A percentile compares a stretch with the other conserved stretches of the same genome.
These are phyloP conservation scores for Drosophila suzukii DNA, from an alignment of 1,140 invertebrate species.

Conservation along the genomic window DNA sequence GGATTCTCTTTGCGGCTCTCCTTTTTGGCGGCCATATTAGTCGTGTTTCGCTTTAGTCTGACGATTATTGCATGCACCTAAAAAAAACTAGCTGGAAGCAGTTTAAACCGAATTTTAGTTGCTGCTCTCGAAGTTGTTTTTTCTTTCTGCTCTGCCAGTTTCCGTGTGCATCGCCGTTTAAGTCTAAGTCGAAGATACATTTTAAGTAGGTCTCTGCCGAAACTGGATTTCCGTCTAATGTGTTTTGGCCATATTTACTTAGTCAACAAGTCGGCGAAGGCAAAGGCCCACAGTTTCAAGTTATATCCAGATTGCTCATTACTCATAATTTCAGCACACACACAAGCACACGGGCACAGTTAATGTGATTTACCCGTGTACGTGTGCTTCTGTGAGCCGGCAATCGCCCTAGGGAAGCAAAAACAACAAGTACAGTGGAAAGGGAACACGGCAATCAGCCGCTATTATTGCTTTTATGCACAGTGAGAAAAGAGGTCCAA, in stretches of 20 bases:
- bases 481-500: background rate
- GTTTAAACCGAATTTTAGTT: slow-evolving; percentile 61
- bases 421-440: slow-evolving; percentile 7
- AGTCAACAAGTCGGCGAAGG: slow-evolving; percentile 11
- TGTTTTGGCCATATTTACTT: slow-evolving; percentile 54
- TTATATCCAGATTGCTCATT: slow-evolving; percentile 69
- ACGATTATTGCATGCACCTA: slow-evolving; percentile 46
- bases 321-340: slow-evolving; percentile 62
- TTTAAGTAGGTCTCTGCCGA: slow-evolving; percentile 27
- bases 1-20: background rate
- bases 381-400: slow-evolving; percentile 23
- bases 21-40: slow-evolving; percentile 45
- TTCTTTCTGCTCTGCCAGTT: slow-evolving; percentile 36
- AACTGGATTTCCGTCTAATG: slow-evolving; percentile 54
- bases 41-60: slow-evolving; percentile 35
- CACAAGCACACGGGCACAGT: slow-evolving; percentile 10
- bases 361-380: slow-evolving; percentile 32
- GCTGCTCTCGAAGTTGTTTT: slow-evolving; percentile 13
- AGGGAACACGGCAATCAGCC: slow-evolving; percentile 15
- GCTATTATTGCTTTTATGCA: slow-evolving; percentile 13
- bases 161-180: slow-evolving; percentile 46
- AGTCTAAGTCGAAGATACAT: slow-evolving; percentile 53
- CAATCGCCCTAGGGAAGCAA: slow-evolving; percentile 29
- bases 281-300: slow-evolving; percentile 33
- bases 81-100: slow-evolving; percentile 68